Conservation (phyloP, 2,797 vertebrate species). For the Peromyscus melanophrys region DNA sequence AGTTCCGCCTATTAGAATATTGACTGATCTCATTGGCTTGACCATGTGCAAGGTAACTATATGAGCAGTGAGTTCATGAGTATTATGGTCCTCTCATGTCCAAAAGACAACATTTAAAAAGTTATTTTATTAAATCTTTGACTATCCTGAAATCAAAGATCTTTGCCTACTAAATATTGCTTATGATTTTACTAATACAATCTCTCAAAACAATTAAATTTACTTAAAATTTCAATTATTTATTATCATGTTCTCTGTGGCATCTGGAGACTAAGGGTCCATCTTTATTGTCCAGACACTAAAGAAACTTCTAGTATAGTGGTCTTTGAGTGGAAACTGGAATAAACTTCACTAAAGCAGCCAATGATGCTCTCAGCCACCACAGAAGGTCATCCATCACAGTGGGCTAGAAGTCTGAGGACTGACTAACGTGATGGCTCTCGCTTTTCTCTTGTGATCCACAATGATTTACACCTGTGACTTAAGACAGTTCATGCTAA, state of each 20-base stretch:
- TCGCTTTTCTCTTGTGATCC: not conserved
- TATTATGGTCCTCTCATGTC: not conserved
- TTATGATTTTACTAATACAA: not conserved
- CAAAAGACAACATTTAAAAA: not conserved
- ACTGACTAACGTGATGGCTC: too few species aligned
- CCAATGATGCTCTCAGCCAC: too few species aligned
- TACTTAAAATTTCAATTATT: not conserved
- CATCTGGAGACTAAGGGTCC: rapidly evolving
- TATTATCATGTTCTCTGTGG: too few species aligned
- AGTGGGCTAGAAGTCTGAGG: not conserved
- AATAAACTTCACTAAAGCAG: not conserved
- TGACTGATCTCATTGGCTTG: not conserved
- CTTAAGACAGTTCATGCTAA: not conserved
- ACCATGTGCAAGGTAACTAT: too few species aligned
- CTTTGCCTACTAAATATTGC: not conserved
- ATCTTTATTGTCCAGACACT: not conserved
- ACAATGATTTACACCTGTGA: not conserved
- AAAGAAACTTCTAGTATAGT: not conserved
- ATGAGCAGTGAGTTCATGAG: not conserved
- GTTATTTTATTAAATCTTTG: not conserved
- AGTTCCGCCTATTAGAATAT: too few species aligned
- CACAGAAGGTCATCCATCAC: too few species aligned
- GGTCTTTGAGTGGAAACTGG: too few species aligned
- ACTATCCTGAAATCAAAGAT: not conserved
- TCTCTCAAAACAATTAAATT: not conserved